These are phyloP conservation scores for Bombus balteatus DNA, from an alignment of 1,140 invertebrate genomes.

Conservation along the genomic window DNA sequence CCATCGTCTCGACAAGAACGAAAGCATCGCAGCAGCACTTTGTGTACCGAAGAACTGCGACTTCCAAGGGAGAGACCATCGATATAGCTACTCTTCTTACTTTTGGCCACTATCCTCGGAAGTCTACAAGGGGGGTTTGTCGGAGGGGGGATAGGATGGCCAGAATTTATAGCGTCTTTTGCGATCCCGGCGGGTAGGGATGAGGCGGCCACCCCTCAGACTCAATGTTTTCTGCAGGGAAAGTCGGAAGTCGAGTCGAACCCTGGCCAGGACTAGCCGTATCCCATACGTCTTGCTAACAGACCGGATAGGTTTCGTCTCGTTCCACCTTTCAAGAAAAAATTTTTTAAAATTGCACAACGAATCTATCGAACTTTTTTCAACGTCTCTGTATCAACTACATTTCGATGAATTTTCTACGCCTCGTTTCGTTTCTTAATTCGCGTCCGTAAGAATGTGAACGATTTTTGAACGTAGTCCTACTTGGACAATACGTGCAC, in stretches of 20 bases:
- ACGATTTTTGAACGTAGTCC: constrained; percentile 36
- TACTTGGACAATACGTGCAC: constrained; percentile 77
- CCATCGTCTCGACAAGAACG: constrained; percentile 20
- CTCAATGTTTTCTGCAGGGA: constrained; percentile 83
- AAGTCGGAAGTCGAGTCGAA: constrained; percentile 82
- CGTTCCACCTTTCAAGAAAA: constrained; percentile 36
- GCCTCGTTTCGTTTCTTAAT: constrained; percentile 59
- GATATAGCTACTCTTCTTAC: constrained; percentile 73
- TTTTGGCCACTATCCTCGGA: constrained; percentile 77
- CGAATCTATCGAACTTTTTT: too few species aligned
- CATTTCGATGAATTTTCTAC: background rate
- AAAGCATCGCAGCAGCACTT: constrained; percentile 43
- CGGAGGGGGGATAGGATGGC: constrained; percentile 53
- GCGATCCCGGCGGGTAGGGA: constrained; percentile 67
- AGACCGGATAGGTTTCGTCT: constrained; percentile 79
- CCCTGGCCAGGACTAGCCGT: constrained; percentile 80
- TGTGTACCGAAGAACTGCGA: constrained; percentile 49
- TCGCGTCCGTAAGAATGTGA: background rate
- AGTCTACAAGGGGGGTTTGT: constrained; percentile 54
- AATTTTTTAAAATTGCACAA: constrained; percentile 69
- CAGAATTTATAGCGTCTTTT: constrained; percentile 82
- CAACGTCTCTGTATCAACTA: too few species aligned
- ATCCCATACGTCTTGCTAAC: constrained; percentile 82
- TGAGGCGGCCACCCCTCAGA: constrained; percentile 76
- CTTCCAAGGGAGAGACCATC: constrained; percentile 59